Percentiles rank a stretch among this genome's conserved stretches.
These are phyloP conservation scores for Archocentrus centrarchus DNA, from an alignment of 2,113 vertebrate species.

Conservation along the genomic window DNA sequence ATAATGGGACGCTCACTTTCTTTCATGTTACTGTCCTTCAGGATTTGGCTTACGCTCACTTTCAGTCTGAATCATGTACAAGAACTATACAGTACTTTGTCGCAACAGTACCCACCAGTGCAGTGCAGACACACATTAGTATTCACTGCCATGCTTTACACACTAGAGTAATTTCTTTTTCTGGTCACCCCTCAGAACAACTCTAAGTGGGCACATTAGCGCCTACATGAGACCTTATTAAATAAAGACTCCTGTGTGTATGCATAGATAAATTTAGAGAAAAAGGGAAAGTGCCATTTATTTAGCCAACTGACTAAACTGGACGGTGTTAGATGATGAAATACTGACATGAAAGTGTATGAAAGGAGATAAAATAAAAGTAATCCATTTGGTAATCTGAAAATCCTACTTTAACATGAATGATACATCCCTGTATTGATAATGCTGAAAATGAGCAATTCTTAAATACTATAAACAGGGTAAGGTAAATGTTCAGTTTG, in stretches of 20 bases:
- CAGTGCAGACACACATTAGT: constrained; percentile 28
- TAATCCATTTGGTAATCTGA: neutral
- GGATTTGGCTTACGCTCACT: constrained; percentile 34
- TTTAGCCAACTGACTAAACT: constrained; percentile 38
- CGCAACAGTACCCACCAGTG: constrained; percentile 11
- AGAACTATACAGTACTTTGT: constrained; percentile 11
- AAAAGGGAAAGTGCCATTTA: constrained; percentile 44
- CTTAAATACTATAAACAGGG: neutral
- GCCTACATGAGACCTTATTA: constrained; percentile 21
- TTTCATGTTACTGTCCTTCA: constrained; percentile 47
- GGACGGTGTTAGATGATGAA: neutral
- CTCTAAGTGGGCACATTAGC: constrained; percentile 34
- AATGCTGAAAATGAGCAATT: neutral
- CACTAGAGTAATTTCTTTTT: constrained; percentile 43
- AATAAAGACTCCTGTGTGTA: constrained; percentile 33
- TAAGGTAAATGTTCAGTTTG: constrained; percentile 1
- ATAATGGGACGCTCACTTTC: constrained; percentile 45
- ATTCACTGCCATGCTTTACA: constrained; percentile 23
- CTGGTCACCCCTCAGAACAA: constrained; percentile 20
- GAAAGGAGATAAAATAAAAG: neutral
- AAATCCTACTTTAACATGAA: neutral
- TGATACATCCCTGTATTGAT: neutral
- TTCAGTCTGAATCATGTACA: constrained; percentile 37
- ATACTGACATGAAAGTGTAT: neutral
- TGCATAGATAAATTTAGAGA: constrained; percentile 9